These are phyloP conservation scores for Thereva nobilitata DNA, from an alignment of 2,888 invertebrate genomes.

Conservation along the genomic window DNA sequence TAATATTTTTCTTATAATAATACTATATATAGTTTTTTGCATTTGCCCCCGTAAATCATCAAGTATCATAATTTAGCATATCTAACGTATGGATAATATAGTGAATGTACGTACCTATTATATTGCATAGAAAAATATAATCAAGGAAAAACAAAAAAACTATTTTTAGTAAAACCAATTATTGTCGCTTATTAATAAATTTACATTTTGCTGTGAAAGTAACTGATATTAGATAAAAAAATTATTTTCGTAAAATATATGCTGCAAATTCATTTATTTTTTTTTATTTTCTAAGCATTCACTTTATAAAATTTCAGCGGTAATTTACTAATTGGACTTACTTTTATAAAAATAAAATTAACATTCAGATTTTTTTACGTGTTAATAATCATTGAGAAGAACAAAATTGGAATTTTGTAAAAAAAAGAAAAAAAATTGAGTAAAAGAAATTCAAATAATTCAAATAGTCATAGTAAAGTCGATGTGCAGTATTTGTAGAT, in stretches of 20 bases:
- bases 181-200: constrained; percentile 2
- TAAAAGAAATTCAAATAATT: constrained; percentile 26
- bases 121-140: constrained; percentile 7
- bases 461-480: constrained; percentile 32
- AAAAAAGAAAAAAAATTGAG: constrained; percentile 10
- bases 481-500: constrained; percentile 42
- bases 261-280: neutral
- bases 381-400: too few species aligned
- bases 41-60: too few species aligned
- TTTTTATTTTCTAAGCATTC: too few species aligned
- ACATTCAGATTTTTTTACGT: neutral
- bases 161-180: constrained; percentile 27
- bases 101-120: too few species aligned
- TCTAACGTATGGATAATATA: too few species aligned
- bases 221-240: too few species aligned
- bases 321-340: too few species aligned
- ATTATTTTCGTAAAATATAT: neutral
- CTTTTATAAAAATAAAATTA: constrained; percentile 6
- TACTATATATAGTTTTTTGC: too few species aligned
- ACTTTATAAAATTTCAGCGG: too few species aligned
- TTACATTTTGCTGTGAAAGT: too few species aligned
- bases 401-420: neutral
- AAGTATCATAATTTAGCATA: too few species aligned
- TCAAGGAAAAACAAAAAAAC: constrained; percentile 12
- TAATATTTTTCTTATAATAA: too few species aligned